Percentiles rank a stretch among this genome's conserved stretches.
These are phyloP conservation scores for Centropyge bicolor DNA, from an alignment of 2,797 vertebrate genomes.

Conservation along the genomic window DNA sequence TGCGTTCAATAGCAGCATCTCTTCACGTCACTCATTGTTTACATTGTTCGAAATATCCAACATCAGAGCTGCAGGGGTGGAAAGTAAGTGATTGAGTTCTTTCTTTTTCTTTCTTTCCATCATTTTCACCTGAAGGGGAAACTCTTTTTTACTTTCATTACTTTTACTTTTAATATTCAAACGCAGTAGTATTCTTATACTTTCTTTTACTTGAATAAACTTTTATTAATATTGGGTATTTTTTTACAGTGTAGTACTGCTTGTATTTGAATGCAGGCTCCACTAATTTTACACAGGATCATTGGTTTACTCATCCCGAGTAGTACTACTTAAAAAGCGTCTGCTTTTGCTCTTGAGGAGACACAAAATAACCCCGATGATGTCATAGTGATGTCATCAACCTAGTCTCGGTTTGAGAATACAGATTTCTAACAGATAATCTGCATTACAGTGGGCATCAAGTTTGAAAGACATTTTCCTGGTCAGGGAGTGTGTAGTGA, in stretches of 20 bases:
- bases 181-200: no score
- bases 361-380: background rate
- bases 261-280: background rate
- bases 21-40: background rate
- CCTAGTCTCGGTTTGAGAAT: background rate
- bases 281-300: background rate
- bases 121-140: background rate
- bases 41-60: background rate
- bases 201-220: background rate
- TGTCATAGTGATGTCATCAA: background rate
- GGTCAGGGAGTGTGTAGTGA: background rate
- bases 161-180: background rate
- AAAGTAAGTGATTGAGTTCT: background rate
- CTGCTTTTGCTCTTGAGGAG: background rate
- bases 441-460: background rate
- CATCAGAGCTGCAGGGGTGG: background rate
- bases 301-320: no score
- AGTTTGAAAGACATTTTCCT: background rate
- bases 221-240: background rate
- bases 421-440: background rate
- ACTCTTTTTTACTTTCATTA: background rate
- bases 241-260: background rate
- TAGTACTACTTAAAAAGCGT: background rate
- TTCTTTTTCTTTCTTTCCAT: background rate
- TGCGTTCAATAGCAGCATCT: slow-evolving; percentile 4